Percentiles rank a stretch among this genome's conserved stretches.
phyloP scores from a whole-genome alignment of 2,888 invertebrate genomes.

The Eristalis arbustorum region DNA sequence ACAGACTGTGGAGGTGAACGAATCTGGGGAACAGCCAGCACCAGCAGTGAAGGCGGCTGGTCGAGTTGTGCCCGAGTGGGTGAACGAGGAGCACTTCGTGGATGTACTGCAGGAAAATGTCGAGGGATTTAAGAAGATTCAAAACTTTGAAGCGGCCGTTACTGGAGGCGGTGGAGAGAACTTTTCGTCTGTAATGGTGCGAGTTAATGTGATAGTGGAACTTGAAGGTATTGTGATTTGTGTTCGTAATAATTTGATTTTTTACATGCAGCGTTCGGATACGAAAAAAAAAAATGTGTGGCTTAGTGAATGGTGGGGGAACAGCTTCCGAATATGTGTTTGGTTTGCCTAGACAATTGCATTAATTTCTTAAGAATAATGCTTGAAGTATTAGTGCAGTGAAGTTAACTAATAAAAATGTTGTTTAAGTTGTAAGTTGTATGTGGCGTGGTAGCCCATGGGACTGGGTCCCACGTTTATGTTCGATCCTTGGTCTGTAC shows the following conservation, averaged over 20 bases:
- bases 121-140: conserved; percentile 70
- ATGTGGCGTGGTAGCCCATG: too few species aligned
- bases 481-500: too few species aligned
- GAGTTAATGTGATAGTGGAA: conserved; percentile 72
- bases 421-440: too few species aligned
- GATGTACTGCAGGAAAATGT: conserved; percentile 72
- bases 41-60: neutral
- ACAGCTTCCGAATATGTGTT: too few species aligned
- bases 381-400: too few species aligned
- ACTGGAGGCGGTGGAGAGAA: conserved; percentile 75
- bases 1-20: neutral
- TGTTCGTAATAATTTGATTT: neutral
- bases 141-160: conserved; percentile 68
- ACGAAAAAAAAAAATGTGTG: too few species aligned
- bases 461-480: too few species aligned
- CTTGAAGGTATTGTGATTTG: conserved; percentile 71
- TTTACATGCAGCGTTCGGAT: too few species aligned
- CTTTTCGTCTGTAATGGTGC: conserved; percentile 74
- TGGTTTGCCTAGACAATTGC: too few species aligned
- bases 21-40: neutral
- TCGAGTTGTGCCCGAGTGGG: conserved; percentile 45
- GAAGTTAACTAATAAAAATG: too few species aligned
- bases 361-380: too few species aligned
- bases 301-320: too few species aligned
- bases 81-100: conserved; percentile 70